Evolutionary conservation across 2,797 vertebrate species (phyloP).

Genomic region (Peromyscus attwateri): DNA sequence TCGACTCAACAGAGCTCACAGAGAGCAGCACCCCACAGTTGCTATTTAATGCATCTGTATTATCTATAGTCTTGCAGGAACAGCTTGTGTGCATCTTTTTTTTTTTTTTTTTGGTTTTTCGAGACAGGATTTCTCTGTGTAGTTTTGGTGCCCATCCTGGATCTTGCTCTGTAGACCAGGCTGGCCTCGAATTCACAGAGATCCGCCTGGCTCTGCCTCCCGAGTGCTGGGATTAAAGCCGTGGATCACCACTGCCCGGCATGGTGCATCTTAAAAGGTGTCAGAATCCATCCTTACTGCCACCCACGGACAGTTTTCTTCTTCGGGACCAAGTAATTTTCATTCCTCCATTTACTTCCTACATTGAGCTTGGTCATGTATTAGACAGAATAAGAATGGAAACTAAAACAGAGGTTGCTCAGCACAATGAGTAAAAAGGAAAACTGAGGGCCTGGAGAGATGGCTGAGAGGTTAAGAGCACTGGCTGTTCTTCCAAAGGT

Average conservation of each 20-base stretch:
- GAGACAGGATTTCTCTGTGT: no score
- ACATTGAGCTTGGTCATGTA: neutral
- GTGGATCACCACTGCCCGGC: no score
- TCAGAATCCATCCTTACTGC: neutral
- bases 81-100: neutral
- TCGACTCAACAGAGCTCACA: neutral
- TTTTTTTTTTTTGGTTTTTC: no score
- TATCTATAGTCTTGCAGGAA: neutral
- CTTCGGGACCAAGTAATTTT: neutral
- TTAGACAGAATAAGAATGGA: neutral
- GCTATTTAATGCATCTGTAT: neutral
- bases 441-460: no score
- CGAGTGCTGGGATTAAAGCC: no score
- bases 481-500: no score
- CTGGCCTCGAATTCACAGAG: no score
- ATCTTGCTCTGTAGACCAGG: no score
- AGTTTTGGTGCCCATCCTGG: no score
- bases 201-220: no score
- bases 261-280: neutral
- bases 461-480: no score
- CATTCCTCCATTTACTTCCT: neutral
- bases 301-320: neutral
- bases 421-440: neutral
- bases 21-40: neutral
- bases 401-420: neutral